Percentiles rank a stretch among this genome's conserved stretches.
These are phyloP conservation scores for Oncorhynchus mykiss DNA, from an alignment of 2,113 vertebrate genomes.

Conservation along the genomic window DNA sequence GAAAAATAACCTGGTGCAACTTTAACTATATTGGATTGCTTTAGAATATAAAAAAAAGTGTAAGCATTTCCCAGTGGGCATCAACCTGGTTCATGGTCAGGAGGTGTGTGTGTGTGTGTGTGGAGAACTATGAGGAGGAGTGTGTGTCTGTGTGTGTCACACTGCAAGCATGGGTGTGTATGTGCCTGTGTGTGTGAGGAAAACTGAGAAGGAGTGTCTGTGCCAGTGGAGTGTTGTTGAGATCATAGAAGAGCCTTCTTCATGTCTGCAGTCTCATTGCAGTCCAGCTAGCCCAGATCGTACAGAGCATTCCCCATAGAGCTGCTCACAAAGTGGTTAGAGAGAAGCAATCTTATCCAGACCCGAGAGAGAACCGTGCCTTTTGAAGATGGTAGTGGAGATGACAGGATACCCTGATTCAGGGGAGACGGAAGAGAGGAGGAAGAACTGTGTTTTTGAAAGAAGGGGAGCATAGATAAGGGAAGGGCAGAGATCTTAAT, in stretches of 20 bases:
- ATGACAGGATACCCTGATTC: slow-evolving; percentile 58
- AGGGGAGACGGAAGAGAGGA: slow-evolving; percentile 37
- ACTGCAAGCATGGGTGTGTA: slow-evolving; percentile 28
- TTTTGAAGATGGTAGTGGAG: slow-evolving; percentile 68
- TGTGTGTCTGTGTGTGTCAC: too few species aligned
- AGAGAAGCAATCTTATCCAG: slow-evolving; percentile 56
- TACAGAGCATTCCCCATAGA: slow-evolving; percentile 58
- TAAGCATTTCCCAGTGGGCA: too few species aligned
- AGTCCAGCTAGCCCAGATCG: slow-evolving; percentile 65
- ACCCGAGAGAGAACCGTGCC: slow-evolving; percentile 51
- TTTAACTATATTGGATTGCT: too few species aligned
- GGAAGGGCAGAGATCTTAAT: slow-evolving; percentile 31
- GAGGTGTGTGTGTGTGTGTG: too few species aligned
- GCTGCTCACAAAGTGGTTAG: slow-evolving; percentile 65
- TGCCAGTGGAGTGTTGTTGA: slow-evolving; percentile 39
- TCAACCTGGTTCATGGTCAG: too few species aligned
- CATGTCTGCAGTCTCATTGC: slow-evolving; percentile 54
- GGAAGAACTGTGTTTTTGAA: slow-evolving; percentile 25
- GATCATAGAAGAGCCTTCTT: slow-evolving; percentile 60
- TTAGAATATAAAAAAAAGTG: too few species aligned
- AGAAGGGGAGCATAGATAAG: slow-evolving; percentile 46
- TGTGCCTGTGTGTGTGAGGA: slow-evolving; percentile 34
- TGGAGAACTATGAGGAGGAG: too few species aligned
- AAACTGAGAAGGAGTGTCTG: slow-evolving; percentile 33
- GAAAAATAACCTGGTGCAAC: too few species aligned